These are phyloP conservation scores for Sisor rabdophorus DNA, from an alignment of 2,113 vertebrate species.

Conservation along the genomic window DNA sequence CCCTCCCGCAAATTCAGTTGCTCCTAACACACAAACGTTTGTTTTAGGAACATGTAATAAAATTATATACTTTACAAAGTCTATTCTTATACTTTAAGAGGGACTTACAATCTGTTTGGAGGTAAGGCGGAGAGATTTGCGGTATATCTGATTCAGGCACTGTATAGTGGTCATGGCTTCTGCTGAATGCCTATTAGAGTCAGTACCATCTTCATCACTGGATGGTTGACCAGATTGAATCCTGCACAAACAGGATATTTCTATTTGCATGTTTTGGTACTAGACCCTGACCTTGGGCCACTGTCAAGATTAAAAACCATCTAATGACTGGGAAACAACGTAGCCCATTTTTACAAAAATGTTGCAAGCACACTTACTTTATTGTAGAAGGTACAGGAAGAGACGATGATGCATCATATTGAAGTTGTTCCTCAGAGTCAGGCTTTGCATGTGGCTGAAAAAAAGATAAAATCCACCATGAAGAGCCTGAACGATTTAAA, in stretches of 20 bases:
- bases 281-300: background rate
- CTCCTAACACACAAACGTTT: conserved; percentile 60
- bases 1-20: conserved; percentile 82
- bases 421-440: conserved; percentile 43
- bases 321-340: background rate
- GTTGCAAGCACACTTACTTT: conserved; percentile 57
- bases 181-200: conserved; percentile 35
- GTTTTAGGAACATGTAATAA: background rate
- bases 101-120: conserved; percentile 82
- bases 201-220: conserved; percentile 64
- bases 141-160: conserved; percentile 71
- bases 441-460: conserved; percentile 63
- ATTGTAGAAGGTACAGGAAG: conserved; percentile 45
- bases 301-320: background rate
- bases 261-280: background rate
- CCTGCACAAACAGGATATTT: conserved; percentile 50
- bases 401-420: conserved; percentile 15
- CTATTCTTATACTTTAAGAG: too few species aligned
- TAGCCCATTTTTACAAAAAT: background rate
- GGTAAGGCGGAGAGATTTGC: conserved; percentile 87
- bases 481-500: background rate
- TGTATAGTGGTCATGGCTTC: conserved; percentile 56
- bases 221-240: conserved; percentile 59
- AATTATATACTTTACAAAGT: background rate
- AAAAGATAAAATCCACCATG: conserved; percentile 6